phyloP scores from a whole-genome alignment of 2,888 invertebrate species.

The Mythimna lalbum region DNA sequence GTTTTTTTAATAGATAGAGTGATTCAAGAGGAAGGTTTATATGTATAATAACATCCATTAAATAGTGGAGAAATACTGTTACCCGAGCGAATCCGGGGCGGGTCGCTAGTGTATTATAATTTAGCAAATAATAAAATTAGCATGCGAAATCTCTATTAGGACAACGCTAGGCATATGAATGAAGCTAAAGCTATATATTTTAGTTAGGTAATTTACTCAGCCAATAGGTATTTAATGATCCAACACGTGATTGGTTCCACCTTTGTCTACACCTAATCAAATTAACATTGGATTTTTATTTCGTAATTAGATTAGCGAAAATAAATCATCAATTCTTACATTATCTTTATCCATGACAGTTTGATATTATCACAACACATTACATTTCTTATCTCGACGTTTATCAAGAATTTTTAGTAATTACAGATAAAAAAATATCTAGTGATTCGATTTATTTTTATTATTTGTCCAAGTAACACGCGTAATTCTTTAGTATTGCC shows the following conservation, averaged over 20 bases:
- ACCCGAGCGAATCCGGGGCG: too few relatives aligned
- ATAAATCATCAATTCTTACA: constrained; percentile 72
- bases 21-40: too few relatives aligned
- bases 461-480: constrained; percentile 65
- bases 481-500: constrained; percentile 70
- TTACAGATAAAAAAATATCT: constrained; percentile 62
- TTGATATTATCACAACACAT: constrained; percentile 57
- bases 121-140: too few relatives aligned
- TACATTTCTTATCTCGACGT: constrained; percentile 39
- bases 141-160: too few relatives aligned
- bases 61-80: too few relatives aligned
- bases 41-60: too few relatives aligned
- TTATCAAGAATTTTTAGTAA: constrained; percentile 64
- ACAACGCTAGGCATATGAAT: too few relatives aligned
- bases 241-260: constrained; percentile 25
- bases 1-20: too few relatives aligned
- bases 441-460: constrained; percentile 64
- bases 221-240: constrained; percentile 11
- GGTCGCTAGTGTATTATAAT: too few relatives aligned
- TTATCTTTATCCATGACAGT: constrained; percentile 67
- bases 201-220: neutral
- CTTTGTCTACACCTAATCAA: constrained; percentile 53
- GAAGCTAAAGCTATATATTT: too few relatives aligned
- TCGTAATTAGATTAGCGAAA: constrained; percentile 69
- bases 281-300: constrained; percentile 63